Evolutionary conservation across 2,113 vertebrate genomes (phyloP), one percentile per base, ranked within the genome.

Genomic region (human (Homo sapiens)): DNA sequence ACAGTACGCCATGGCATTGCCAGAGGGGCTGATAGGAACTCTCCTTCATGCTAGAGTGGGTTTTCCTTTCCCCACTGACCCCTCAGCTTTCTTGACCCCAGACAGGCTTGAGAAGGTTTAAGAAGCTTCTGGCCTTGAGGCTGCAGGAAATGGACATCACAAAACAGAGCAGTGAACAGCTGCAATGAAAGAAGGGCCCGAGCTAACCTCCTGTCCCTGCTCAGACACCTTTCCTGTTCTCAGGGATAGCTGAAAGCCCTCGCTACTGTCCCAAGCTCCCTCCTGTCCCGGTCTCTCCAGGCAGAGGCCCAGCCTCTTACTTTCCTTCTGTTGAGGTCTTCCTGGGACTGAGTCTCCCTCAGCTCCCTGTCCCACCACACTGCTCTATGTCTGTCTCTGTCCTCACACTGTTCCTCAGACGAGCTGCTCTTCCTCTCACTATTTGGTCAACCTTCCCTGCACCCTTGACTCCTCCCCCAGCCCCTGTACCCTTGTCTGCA

Each of bases 381-480:
- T 48, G n/a, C 0, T 25, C 76, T 25, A 3, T 4, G 27, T 11
- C 38, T 0, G 1, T 48, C 32, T 38, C 43, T 45, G 6, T 38
- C 25, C 38, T 59, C 22, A 4, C 5, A 20, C 30, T 5, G 1
- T 59, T 66, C 22, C 25, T 59, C 40, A 4, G 35, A 17, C 0
- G 13, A 38, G 52, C 38, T 55, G 38, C 81, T 8, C 10, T 13
- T 92, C 20, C 52, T 73, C 32, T 23, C 27, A 61, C 85, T 22
- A 11, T 57, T 43, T 17, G 1, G 25, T 14, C 45, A 55, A 2
- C 8, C 23, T 64, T 68, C 5, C 38, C 43, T 20, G 27, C 8
- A 70, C 6, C 23, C 32, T 59, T 0, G 25, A 30, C 6, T 70
- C 30, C 27, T 14, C 27, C 61, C 5, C 27, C 12, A 30, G 27